Percentiles rank a stretch among this genome's conserved stretches.
These are phyloP conservation scores for Myodes glareolus DNA, from an alignment of 2,113 vertebrate species.

Conservation along the genomic window DNA sequence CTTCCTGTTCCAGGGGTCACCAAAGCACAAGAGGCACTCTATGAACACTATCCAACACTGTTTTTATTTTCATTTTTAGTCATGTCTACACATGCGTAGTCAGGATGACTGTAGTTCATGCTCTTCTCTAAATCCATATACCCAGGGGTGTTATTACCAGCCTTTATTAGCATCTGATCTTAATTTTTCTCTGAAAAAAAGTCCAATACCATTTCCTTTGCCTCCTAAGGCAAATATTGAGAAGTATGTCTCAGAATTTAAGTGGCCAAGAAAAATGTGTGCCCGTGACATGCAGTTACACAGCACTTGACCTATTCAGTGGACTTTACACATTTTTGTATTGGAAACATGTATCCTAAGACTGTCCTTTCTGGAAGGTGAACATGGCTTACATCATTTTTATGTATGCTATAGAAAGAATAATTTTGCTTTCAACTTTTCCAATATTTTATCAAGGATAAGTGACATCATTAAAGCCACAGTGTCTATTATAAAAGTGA, in stretches of 20 bases:
- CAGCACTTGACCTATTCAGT: not conserved
- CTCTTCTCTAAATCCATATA: not conserved
- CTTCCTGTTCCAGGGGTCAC: not conserved
- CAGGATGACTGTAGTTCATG: not conserved
- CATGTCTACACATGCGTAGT: not conserved
- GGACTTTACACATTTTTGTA: not conserved
- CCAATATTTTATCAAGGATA: not conserved
- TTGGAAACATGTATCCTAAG: not conserved
- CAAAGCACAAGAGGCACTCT: not conserved
- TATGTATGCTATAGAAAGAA: not conserved
- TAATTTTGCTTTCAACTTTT: conserved; percentile 33
- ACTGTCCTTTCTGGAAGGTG: not conserved
- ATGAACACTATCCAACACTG: not conserved
- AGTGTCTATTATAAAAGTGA: not conserved
- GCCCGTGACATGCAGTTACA: not conserved
- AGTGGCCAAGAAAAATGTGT: conserved; percentile 16
- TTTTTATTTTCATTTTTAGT: not conserved
- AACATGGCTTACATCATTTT: not conserved
- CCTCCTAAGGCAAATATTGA: not conserved
- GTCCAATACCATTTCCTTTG: conserved; percentile 20
- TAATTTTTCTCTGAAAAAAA: conserved; percentile 27
- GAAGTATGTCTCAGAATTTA: not conserved
- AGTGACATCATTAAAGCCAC: not conserved
- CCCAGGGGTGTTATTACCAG: not conserved
- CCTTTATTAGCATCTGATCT: not conserved